Conservation (phyloP, 2,113 vertebrate species). For the Misgurnus anguillicaudatus region DNA sequence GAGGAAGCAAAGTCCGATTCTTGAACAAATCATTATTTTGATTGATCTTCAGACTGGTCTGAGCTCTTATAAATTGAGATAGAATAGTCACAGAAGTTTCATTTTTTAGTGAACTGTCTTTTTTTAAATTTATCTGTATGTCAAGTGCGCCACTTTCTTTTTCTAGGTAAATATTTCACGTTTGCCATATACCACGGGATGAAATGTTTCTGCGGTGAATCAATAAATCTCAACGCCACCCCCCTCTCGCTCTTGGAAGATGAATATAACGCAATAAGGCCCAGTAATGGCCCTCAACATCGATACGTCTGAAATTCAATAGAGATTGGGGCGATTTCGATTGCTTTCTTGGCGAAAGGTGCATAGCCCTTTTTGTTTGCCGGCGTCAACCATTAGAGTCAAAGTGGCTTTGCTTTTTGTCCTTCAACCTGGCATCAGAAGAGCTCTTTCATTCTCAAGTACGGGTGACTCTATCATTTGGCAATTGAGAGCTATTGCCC, state of each 20-base stretch:
- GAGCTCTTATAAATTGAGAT: no score
- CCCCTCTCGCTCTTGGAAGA: background rate
- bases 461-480: background rate
- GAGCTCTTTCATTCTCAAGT: conserved; percentile 22
- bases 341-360: conserved; percentile 26
- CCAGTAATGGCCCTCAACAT: conserved; percentile 19
- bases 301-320: conserved; percentile 33
- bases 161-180: background rate
- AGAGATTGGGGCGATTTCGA: conserved; percentile 19
- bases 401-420: conserved; percentile 12
- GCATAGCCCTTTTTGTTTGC: conserved; percentile 25
- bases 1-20: no score
- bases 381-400: conserved; percentile 29
- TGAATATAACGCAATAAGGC: conserved; percentile 18
- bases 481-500: background rate
- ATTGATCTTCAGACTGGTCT: no score
- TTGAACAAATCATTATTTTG: no score
- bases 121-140: background rate
- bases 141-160: background rate
- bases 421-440: conserved; percentile 17
- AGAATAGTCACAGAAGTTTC: no score
- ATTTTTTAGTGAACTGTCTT: no score
- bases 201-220: background rate
- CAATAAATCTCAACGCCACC: conserved; percentile 1
- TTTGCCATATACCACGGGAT: background rate